Percentiles rank a stretch among this genome's conserved stretches.
Conservation (phyloP, 2,888 invertebrate genomes). For the Meiosimyza platycephala region DNA sequence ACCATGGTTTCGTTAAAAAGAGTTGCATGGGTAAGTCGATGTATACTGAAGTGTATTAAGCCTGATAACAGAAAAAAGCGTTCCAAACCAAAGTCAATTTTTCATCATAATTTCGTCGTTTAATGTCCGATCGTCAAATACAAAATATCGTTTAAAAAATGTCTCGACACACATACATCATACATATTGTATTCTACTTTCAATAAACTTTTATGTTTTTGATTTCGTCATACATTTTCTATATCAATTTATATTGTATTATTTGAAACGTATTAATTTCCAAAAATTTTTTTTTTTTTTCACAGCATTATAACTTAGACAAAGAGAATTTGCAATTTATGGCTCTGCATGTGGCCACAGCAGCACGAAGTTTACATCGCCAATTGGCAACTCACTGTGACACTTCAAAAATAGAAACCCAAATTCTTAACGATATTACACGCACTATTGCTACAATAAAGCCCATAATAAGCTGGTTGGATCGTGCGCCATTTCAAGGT, state of each 20-base stretch:
- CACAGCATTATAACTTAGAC: slow-evolving; percentile 89
- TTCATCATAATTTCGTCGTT: no score
- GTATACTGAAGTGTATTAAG: no score
- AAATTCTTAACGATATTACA: slow-evolving; percentile 86
- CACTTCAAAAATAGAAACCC: slow-evolving; percentile 77
- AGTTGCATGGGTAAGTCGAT: no score
- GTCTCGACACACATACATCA: no score
- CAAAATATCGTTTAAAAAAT: no score
- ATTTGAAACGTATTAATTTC: slow-evolving; percentile 7
- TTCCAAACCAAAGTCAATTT: no score
- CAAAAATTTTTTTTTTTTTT: slow-evolving; percentile 51
- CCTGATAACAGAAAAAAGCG: no score
- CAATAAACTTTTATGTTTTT: no score
- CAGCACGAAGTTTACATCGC: slow-evolving; percentile 81
- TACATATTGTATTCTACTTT: no score
- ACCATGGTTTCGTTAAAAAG: no score
- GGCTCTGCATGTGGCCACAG: slow-evolving; percentile 85
- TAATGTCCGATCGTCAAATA: no score
- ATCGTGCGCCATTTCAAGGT: slow-evolving; percentile 71
- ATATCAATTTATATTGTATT: neutral
- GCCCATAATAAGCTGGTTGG: slow-evolving; percentile 90
- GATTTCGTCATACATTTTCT: no score
- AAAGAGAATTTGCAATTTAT: slow-evolving; percentile 92
- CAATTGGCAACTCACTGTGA: slow-evolving; percentile 73
- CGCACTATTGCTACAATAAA: slow-evolving; percentile 86